Base-by-base conservation (phyloP, 1,140 invertebrate species). In the Nymphalis io region DNA sequence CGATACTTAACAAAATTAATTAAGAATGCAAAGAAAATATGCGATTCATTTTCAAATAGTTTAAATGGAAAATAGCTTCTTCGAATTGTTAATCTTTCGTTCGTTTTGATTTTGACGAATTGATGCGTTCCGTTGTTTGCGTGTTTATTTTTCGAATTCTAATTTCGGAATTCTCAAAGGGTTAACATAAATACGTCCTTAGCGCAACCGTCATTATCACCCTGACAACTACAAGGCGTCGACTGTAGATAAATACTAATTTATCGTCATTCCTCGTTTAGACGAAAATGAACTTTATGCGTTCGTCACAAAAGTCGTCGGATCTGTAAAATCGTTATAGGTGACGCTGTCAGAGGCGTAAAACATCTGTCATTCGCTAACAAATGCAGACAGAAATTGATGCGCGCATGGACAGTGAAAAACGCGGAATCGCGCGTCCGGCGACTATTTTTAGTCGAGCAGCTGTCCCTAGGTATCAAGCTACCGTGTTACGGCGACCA, bases 321-420 rank as follows among this genome's bases (percentile, higher is more conserved):
- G 23, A 61, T 33, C 4, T 20, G 70, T 63, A 46, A n/a, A 59
- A 51, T 61, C 67, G 60, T 67, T 68, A 61, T 64, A 77, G 70
- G 76, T 74, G 70, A 60, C 63, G 72, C 76, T 85, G 82, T 85
- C 80, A 80, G 81, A 86, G 80, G 81, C 83, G 85, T 88, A 84
- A 80, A 85, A 76, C 88, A 89, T 89, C 87, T 89, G 87, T 90
- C 88, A 90, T 88, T 89, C 81, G 78, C 78, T 88, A 90, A 90
- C 87, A 87, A 87, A 88, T 85, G 82, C 76, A 64, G 88, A 90
- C 88, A 89, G 85, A 74, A 87, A 90, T 89, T 90, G 88, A 90
- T 90, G 87, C 78, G 81, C 70, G 71, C 73, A 78, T 70, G 85
- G 88, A 90, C 88, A 89, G 88, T 90, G 88, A 90, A 90, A 90